Evolutionary conservation across 2,888 invertebrate species (phyloP), one percentile per base, ranked within the genome.

Genomic region (Pristionchus maxplancki): DNA sequence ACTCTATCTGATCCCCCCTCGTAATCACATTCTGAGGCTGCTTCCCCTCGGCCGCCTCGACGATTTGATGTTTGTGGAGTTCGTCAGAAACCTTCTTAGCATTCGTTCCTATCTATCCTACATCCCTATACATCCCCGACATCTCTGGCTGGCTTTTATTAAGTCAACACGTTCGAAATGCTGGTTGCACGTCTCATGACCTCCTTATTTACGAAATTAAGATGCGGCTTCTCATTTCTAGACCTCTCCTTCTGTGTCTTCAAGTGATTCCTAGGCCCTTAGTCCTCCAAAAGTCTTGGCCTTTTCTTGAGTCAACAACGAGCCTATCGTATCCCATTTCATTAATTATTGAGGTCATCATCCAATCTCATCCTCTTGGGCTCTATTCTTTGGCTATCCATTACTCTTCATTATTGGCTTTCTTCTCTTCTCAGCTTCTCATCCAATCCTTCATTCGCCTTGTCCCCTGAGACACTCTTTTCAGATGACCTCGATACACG

Each of bases 301-400:
- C 78, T 48, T 74, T 44, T n/a, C 78, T 44, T 78, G n/a, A 78
- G 78, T 48, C 78, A 78, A 78, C 78, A 78, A 11, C 4, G 4
- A 20, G 40, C 40, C 40, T 74, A 24, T 9, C 24, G 4, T 17
- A 20, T 24, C 40, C 71, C 24, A 40, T 78, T 82, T 37, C 82
- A 53, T 82, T 58, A 53, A 53, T 34, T 58, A 82, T 58, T 82
- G 53, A 50, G 37, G 8, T 28, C n/a, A n/a, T n/a, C n/a, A n/a
- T n/a, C n/a, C n/a, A n/a, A n/a, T n/a, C n/a, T n/a, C n/a, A n/a
- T n/a, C n/a, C n/a, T n/a, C n/a, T n/a, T n/a, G n/a, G n/a, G n/a
- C n/a, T n/a, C n/a, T n/a, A n/a, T n/a, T 17, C 31, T 34, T 28
- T 78, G 4, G 44, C 40, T n/a, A 81, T 40, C n/a, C 71, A 17